Base-by-base conservation (phyloP, 2,113 vertebrate species). In the Hydrochoerus hydrochaeris region DNA sequence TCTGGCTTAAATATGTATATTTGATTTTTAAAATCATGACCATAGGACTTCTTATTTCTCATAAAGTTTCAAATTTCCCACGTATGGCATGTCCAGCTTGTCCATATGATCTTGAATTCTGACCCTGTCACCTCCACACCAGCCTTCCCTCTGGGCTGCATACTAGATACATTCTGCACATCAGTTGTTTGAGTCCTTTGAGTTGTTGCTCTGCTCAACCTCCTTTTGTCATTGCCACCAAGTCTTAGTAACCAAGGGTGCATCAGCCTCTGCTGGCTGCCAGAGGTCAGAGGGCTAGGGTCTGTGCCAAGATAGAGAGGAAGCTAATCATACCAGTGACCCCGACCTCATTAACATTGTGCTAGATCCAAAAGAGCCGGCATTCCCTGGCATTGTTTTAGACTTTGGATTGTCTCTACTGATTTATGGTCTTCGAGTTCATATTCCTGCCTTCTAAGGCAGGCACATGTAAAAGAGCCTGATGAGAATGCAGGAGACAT, bases 291-390 rank as follows among this genome's bases (percentile, higher is more conserved):
- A 96, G 85, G 80, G 54, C 63, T 78, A 85, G 86, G 57, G 65
- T 87, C 77, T 17, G 58, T 93, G 97, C 97, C 95, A 96, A 81
- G 35, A 82, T 38, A 88, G 81, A 84, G 95, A 97, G 98, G 97
- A 98, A 95, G 85, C 96, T 97, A 95, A 97, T 97, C 95, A 85
- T 92, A 67, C 91, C 46, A 0, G 0, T 95, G 96, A 95, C 95
- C 94, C 92, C 28, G 62, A 75, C 94, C 95, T 97, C 95, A 97
- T 97, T 97, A 97, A 88, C 96, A 80, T 62, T 85, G 71, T 71
- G 52, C 65, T 95, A 81, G 94, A 90, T 87, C 54, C 35, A 4
- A 28, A 19, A 85, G 92, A 95, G 69, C 80, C 82, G 49, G 49
- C 73, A 32, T 95, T 95, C 93, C 41, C 0, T 62, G 35, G 71